A percentile compares a stretch with the other conserved stretches of the same genome.
phyloP scores from a whole-genome alignment of 2,888 invertebrate genomes.

The Acrocyrtus sp. region DNA sequence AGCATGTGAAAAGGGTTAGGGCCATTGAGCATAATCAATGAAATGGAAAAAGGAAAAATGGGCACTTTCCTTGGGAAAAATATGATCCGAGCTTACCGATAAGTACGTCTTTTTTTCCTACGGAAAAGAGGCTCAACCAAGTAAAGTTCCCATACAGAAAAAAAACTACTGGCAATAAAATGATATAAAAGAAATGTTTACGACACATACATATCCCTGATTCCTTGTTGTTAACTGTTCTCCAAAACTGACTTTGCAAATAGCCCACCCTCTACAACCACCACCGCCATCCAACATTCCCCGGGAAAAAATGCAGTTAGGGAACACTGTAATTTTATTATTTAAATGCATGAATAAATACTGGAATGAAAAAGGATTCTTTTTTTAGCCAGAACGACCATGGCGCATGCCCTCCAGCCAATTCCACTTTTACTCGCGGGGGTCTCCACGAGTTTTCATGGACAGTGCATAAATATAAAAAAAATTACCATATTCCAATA shows the following conservation, averaged over 20 bases:
- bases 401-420: too few relatives aligned
- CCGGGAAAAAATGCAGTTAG: too few relatives aligned
- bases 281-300: too few relatives aligned
- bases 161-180: not conserved
- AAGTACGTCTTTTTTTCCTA: not conserved
- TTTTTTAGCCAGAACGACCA: too few relatives aligned
- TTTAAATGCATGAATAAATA: not conserved
- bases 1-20: conserved; percentile 46
- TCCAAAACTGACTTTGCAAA: conserved; percentile 11
- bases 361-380: not conserved
- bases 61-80: conserved; percentile 52
- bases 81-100: not conserved
- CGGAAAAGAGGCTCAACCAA: too few relatives aligned
- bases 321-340: conserved; percentile 8
- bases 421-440: too few relatives aligned
- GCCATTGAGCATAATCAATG: conserved; percentile 52
- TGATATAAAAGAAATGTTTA: conserved; percentile 46
- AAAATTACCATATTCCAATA: too few relatives aligned
- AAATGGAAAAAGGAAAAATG: conserved; percentile 57
- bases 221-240: not conserved
- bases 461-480: too few relatives aligned
- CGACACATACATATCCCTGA: conserved; percentile 34
- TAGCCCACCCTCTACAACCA: too few relatives aligned
- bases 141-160: not conserved
- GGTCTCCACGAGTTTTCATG: too few relatives aligned